A percentile compares a stretch with the other conserved stretches of the same genome.
phyloP scores from a whole-genome alignment of 2,888 invertebrate species.

The Monoplex corrugatus region DNA sequence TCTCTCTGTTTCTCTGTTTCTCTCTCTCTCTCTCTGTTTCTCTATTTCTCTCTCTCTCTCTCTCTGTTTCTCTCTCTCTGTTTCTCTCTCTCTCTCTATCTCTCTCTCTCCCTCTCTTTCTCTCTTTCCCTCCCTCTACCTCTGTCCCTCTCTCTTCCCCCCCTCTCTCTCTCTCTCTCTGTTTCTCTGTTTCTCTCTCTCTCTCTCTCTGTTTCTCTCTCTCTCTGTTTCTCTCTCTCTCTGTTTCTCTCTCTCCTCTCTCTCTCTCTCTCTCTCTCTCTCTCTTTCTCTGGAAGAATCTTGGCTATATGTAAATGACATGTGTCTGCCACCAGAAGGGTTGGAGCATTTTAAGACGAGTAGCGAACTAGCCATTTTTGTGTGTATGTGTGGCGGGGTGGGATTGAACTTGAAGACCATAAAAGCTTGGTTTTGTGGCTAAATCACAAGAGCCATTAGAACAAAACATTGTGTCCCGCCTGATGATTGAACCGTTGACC shows the following conservation, averaged over 20 bases:
- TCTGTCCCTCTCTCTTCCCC: background rate
- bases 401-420: no score
- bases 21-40: background rate
- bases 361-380: no score
- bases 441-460: no score
- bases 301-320: no score
- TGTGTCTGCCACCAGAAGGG: no score
- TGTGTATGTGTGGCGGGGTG: no score
- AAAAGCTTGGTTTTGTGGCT: no score
- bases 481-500: no score
- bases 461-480: no score
- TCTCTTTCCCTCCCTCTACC: background rate
- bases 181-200: background rate
- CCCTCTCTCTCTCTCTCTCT: background rate
- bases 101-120: background rate
- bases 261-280: no score
- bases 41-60: conserved; percentile 8
- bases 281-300: no score
- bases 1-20: conserved; percentile 9
- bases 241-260: background rate
- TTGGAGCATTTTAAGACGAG: no score
- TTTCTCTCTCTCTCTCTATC: background rate
- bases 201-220: background rate
- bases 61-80: background rate
- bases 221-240: background rate